Evolutionary conservation across 2,888 invertebrate species (phyloP), one percentile per base, ranked within the genome.

Genomic region (Troilus luridus): DNA sequence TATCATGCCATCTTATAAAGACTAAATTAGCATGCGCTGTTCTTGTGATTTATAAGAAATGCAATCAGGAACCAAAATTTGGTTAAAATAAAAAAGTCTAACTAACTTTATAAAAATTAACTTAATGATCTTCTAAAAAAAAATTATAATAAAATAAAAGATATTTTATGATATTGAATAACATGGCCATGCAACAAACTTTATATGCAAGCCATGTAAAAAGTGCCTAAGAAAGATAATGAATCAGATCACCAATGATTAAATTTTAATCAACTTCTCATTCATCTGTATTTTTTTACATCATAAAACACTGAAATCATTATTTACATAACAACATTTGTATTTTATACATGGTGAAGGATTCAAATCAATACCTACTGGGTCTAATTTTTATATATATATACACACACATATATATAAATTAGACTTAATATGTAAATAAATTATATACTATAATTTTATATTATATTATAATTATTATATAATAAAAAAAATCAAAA

Each of bases 191-290:
- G 14, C 41, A 77, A 41, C 17, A 41, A 77, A 77, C 17, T 41
- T 67, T 24, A 19, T 77, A 19, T 41, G 72, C 72, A 77, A 77
- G 72, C 72, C 72, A 77, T 77, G 72, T 77, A 67, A 67, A 59
- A 24, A 64, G 67, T 12, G 7, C 64, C 9, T 64, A 64, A 64
- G 24, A 67, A 67, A 24, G 24, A 67, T 12, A 41, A 41, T 41
- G 41, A 3, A 67, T 24, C 5, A 24, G 67, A 12, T 67, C 3
- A 5, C 14, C 5, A 10, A 24, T 67, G 67, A 64, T 67, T 7
- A 67, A 67, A 67, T 67, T 11, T 24, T 77, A 77, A 41, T 41
- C 17, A 41, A 41, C 14, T 41, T 17, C 67, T 67, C 11, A 77
- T 77, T 77, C 6, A 77, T 5, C 41, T 41, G 19, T 14, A 77